Evolutionary conservation across 2,797 vertebrate species (phyloP), one percentile per base, ranked within the genome.

Genomic region (Acanthurus leucopareius): DNA sequence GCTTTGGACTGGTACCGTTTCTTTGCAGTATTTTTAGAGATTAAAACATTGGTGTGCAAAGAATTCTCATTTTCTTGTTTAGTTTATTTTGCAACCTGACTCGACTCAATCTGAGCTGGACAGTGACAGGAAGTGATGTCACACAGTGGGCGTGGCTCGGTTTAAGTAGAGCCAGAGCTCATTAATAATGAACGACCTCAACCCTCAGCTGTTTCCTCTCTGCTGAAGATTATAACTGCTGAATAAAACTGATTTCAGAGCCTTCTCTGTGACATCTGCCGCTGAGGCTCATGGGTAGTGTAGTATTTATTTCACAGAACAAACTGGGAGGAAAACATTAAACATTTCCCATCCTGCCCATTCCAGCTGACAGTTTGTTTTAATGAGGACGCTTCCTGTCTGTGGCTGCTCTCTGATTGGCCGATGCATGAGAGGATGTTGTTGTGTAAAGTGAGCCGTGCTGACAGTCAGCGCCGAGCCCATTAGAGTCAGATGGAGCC

Each of bases 401-500:
- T 15, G 19, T 2, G 2, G 5, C 54, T 17, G 35, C 44, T 20
- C 53, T 74, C 15, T 22, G 47, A 67, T 75, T 59, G 71, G 61
- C 63, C 19, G 1, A 65, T 53, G 16, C 14, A 14, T 53, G n/a
- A 28, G 44, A 40, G 42, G 42, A 63, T 28, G 72, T 11, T 28
- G 51, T 25, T 60, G 85, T 76, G 79, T 65, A 80, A 83, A 0
- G 4, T 16, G 80, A 82, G 19, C 69, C 1, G 7, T 17, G 78
- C 83, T 65, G 80, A 73, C 5, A 0, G 56, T 85, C 85, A 82
- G 80, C 85, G 48, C 10, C 0, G n/a, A 32, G 62, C 16, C 80
- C 79, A 82, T 82, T 82, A 82, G 9, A 0, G 64, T 4, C 76
- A 49, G 67, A 75, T 75, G 75, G 67, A 78, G 59, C 57, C 8